These are phyloP conservation scores for Stylophora pistillata DNA, from an alignment of 64 coral and sea anemone species.

Conservation along the genomic window DNA sequence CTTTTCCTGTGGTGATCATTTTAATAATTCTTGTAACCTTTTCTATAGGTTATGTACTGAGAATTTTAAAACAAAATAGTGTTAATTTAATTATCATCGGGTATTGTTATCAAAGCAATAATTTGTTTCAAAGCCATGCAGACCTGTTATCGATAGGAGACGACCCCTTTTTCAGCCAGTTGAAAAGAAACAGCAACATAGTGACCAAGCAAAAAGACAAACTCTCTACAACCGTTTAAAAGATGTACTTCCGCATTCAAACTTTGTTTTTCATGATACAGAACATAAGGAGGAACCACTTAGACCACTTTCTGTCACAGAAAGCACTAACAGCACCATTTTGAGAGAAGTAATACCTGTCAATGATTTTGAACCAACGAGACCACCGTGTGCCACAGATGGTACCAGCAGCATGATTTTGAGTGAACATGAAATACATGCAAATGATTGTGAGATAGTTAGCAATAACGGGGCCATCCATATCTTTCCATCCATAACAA, in stretches of 20 bases:
- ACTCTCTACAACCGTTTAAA: background rate
- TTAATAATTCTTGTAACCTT: too few species aligned
- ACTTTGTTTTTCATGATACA: constrained; percentile 23
- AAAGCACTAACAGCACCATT: background rate
- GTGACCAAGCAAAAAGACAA: constrained; percentile 14
- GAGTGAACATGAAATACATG: constrained; percentile 28
- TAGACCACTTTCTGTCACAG: background rate
- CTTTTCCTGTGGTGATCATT: too few species aligned
- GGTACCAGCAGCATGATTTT: background rate
- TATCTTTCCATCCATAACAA: constrained; percentile 59
- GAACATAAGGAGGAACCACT: background rate
- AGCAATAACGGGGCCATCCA: constrained; percentile 13
- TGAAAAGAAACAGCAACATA: background rate
- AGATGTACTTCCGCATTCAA: constrained; percentile 15
- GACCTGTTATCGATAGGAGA: constrained; percentile 17
- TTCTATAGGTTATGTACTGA: too few species aligned
- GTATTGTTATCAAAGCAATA: background rate
- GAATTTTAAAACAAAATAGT: background rate
- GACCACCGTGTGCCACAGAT: too few species aligned
- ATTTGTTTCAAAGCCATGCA: constrained; percentile 38
- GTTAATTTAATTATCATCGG: background rate
- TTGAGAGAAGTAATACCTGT: too few species aligned
- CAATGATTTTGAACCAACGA: too few species aligned
- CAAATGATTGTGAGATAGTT: background rate
- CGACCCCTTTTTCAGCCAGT: background rate